These are phyloP conservation scores for Hartigia nigra DNA, from an alignment of 2,888 invertebrate species.

Conservation along the genomic window DNA sequence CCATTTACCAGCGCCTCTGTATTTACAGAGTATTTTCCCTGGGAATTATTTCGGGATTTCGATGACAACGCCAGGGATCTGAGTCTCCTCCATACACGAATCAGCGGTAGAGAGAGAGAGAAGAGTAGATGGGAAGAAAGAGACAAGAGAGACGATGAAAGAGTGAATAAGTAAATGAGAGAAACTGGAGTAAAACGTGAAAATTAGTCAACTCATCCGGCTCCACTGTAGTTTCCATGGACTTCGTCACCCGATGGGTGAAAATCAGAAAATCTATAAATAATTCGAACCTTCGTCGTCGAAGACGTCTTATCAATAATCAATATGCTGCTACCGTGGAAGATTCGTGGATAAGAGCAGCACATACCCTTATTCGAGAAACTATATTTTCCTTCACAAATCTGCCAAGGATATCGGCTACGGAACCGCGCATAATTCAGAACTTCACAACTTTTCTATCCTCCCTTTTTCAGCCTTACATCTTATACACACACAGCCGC, in stretches of 20 bases:
- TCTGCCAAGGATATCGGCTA: slow-evolving; percentile 24
- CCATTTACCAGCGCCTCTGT: slow-evolving; percentile 12
- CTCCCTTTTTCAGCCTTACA: not conserved
- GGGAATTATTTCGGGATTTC: slow-evolving; percentile 16
- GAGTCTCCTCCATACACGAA: slow-evolving; percentile 1
- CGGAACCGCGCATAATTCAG: slow-evolving; percentile 45
- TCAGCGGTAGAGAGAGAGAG: slow-evolving; percentile 20
- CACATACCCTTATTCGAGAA: not conserved
- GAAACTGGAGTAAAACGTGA: not conserved
- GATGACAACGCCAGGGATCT: not conserved
- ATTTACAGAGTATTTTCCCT: slow-evolving; percentile 24
- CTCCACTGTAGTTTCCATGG: not conserved
- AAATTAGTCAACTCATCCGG: not conserved
- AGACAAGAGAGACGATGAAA: slow-evolving; percentile 9
- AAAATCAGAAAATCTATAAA: not conserved
- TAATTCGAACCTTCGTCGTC: not conserved
- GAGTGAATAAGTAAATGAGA: not conserved
- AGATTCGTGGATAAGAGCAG: not conserved
- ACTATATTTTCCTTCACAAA: not conserved
- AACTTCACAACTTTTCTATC: slow-evolving; percentile 36
- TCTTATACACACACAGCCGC: not conserved
- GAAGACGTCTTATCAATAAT: not conserved
- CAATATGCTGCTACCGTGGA: not conserved
- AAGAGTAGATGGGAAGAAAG: slow-evolving; percentile 16
- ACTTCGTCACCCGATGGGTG: not conserved